Evolutionary conservation across 2,888 invertebrate genomes (phyloP), one percentile per base, ranked within the genome.

Genomic region (Yponomeuta sedellus): DNA sequence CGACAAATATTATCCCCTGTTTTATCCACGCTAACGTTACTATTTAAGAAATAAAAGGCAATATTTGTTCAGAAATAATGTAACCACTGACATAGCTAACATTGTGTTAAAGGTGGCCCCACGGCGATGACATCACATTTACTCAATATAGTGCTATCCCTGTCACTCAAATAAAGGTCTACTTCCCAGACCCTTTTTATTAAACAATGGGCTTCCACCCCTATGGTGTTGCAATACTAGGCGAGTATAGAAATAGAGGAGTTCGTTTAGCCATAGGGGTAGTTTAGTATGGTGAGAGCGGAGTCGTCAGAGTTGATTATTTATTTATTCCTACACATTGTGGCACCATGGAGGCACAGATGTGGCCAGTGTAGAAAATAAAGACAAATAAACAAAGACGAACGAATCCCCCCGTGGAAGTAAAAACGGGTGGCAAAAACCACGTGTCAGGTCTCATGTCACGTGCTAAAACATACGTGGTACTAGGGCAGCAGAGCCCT

Each of bases 191-290:
- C 67, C 34, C 62, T 28, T 66, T 65, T 66, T 69, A 28, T 64
- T 61, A 52, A 52, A 68, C 67, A 64, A 65, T 58, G 44, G 58
- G 61, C 74, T 80, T 75, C 76, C 75, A 84, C 84, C 86, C 86
- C 72, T 81, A 84, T 81, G 81, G 81, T 79, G 79, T 79, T 70
- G 66, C 66, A 66, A 75, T 85, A 89, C 87, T 75, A 88, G 86
- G 88, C 73, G 65, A 77, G 69, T 71, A 88, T 81, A 75, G 78
- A 81, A 81, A 81, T 80, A 77, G 69, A 82, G 73, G 74, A 77
- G 78, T 68, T 69, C 66, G 44, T 66, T 66, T 68, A 68, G 64
- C 67, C 69, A 72, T 67, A 71, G 76, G 78, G 75, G 20, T 20
- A 22, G 20, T 5, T 59, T 59, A 10, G 11, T 20, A 20, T 20